These are phyloP conservation scores for Leptobrachium ailaonicum DNA, from an alignment of 2,113 vertebrate species.

Conservation along the genomic window DNA sequence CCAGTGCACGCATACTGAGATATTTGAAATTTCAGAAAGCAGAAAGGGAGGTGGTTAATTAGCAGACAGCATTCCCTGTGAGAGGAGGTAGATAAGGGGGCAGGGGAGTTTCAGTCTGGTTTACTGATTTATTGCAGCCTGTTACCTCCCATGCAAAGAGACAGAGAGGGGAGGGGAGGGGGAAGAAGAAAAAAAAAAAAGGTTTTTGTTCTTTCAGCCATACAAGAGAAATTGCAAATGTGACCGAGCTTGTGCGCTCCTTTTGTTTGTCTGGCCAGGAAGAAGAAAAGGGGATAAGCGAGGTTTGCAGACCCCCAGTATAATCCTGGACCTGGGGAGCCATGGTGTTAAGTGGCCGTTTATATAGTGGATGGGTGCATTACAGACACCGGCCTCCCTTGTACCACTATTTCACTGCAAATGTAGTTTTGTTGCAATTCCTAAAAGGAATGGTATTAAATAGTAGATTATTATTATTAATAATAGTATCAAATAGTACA, in stretches of 20 bases:
- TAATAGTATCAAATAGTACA: too few relatives aligned
- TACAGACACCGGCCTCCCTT: too few relatives aligned
- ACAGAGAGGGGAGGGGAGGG: too few relatives aligned
- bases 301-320: conserved; percentile 44
- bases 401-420: background rate
- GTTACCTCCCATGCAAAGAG: conserved; percentile 41
- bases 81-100: conserved; percentile 13
- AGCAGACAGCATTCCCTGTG: conserved; percentile 4
- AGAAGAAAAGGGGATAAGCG: conserved; percentile 59
- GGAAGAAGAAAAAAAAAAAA: too few relatives aligned
- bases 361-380: too few relatives aligned
- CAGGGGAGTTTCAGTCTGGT: conserved; percentile 34
- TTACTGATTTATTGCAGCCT: conserved; percentile 43
- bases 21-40: background rate
- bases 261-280: conserved; percentile 64
- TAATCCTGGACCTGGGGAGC: background rate
- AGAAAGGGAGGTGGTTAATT: conserved; percentile 4
- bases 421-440: background rate
- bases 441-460: background rate
- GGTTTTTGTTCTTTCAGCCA: conserved; percentile 31
- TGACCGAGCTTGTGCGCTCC: conserved; percentile 35
- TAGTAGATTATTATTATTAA: too few relatives aligned
- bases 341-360: background rate
- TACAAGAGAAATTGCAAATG: conserved; percentile 43
- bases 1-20: background rate